Base-by-base conservation (phyloP, 2,888 invertebrate species). In the Leuctra nigra region DNA sequence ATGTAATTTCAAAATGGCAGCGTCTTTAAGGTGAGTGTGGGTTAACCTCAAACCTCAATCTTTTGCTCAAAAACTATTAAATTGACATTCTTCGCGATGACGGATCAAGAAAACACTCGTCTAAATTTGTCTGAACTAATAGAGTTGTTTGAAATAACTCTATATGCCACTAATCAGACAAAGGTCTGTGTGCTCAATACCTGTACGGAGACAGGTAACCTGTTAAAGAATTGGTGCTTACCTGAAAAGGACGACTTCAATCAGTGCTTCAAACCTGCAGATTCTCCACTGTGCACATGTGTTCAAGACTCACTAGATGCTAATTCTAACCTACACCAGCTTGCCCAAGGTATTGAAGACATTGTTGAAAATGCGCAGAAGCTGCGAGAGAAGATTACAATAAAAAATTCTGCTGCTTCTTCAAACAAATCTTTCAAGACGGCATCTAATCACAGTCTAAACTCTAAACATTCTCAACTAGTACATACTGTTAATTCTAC, bases 301-400 rank as follows among this genome's bases (percentile, higher is more conserved):
- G 14, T 41, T n/a, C n/a, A n/a, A n/a, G n/a, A n/a, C 18, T 7
- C 33, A 3, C 11, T 50, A 7, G 18, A 50, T 35, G 22, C 33
- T 18, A n/a, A 33, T 50, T 20, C 33, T 14, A 33, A 41, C 11
- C n/a, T 41, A 11, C 11, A 50, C 33, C 35, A 50, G 2, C 33
- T 50, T 14, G 50, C 50, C n/a, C 18, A 35, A 50, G 50, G 33
- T 18, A 50, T 50, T 18, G 50, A 22, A 35, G 18, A 50, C 20
- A 22, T 50, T 50, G 50, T 50, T 7, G 50, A 22, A 20, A 50
- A 50, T 50, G 50, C 50, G 7, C 50, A 50, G 20, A 29, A 50
- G 16, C 13, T 50, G 16, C 29, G 50, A 6, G 50, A 33, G 33
- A 44, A 20, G 22, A 13, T 23, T 7, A 3, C 2, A 29, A 11